Base-by-base conservation (phyloP, 2,797 vertebrate genomes). In the Gastrophryne carolinensis region DNA sequence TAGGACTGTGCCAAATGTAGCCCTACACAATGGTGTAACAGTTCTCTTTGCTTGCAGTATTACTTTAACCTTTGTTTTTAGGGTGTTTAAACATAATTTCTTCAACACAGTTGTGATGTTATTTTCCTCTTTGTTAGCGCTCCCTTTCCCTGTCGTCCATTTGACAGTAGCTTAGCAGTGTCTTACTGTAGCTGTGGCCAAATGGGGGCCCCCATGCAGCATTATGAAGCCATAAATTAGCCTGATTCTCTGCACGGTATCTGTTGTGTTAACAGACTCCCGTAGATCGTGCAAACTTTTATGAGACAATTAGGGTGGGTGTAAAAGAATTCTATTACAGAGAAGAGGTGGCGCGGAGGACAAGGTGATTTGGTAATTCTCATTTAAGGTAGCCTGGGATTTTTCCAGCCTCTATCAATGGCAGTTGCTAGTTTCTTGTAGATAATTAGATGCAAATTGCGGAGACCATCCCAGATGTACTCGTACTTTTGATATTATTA, bases 301-400 rank as follows among this genome's bases (percentile, higher is more conserved):
- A 63, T 68, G 23, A 75, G 68, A 24, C 53, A 35, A 19, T 32
- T 44, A 15, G 57, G 29, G 17, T 35, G 39, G 24, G 19, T 61
- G 47, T 15, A 50, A 30, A 73, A 30, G 75, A 72, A 58, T 75
- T 50, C 30, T 49, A 29, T 79, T 73, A 63, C 52, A 6, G 15
- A 19, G 30, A 65, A 64, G 35, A 71, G 39, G 30, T 23, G 50
- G 29, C 50, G 49, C 58, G 39, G 64, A 64, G 58, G 71, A 73
- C 71, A 73, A 41, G 58, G 34, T n/a, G 71, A 73, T 63, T n/a
- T 72, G 37, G 39, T 21, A 71, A 60, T 71, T 54, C 50, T 76
- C 3, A 62, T 76, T 63, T 63, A 39, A 47, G 63, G 64, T 24
- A 24, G n/a, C 10, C 39, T 60, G 29, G 21, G 10, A 23, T 70